Evolutionary conservation across 2,888 invertebrate species (phyloP).

Genomic region (Amphiduros pacificus): DNA sequence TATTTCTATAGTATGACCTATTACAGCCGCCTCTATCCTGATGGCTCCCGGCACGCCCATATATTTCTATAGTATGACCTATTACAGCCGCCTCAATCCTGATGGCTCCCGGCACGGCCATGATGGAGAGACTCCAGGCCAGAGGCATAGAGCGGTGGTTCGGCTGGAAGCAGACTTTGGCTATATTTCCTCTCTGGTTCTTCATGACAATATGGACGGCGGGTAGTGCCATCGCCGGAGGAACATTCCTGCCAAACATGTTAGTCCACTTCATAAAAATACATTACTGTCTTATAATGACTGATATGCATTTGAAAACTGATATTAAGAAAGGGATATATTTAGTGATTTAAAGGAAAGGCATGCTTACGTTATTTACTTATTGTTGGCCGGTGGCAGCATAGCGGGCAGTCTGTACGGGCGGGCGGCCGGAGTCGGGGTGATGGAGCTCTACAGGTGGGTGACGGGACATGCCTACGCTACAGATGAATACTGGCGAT

Average conservation of each 20-base stretch:
- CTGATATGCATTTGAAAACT: neutral
- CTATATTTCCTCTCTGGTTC: constrained; percentile 28
- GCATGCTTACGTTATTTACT: too few species aligned
- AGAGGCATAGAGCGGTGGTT: constrained; percentile 42
- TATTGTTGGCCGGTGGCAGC: too few species aligned
- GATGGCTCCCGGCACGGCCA: constrained; percentile 39
- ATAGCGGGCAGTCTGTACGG: constrained; percentile 30
- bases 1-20: too few species aligned
- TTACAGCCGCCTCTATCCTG: too few species aligned
- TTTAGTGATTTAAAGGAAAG: too few species aligned
- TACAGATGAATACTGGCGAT: constrained; percentile 22
- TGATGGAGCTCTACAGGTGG: constrained; percentile 19
- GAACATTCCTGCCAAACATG: constrained; percentile 33
- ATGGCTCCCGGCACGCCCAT: too few species aligned
- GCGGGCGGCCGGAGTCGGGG: constrained; percentile 26
- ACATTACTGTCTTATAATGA: neutral
- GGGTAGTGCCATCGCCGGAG: constrained; percentile 32
- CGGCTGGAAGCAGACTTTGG: constrained; percentile 27
- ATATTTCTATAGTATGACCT: too few species aligned
- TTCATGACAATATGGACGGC: constrained; percentile 30
- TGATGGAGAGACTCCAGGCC: constrained; percentile 45
- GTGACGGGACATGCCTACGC: constrained; percentile 8
- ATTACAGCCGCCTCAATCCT: constrained; percentile 32
- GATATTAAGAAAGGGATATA: too few species aligned
- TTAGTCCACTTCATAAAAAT: constrained; percentile 17